A percentile compares a stretch with the other conserved stretches of the same genome.
These are phyloP conservation scores for Spatula versicolor DNA, from an alignment of 2,797 vertebrate species.

Conservation along the genomic window DNA sequence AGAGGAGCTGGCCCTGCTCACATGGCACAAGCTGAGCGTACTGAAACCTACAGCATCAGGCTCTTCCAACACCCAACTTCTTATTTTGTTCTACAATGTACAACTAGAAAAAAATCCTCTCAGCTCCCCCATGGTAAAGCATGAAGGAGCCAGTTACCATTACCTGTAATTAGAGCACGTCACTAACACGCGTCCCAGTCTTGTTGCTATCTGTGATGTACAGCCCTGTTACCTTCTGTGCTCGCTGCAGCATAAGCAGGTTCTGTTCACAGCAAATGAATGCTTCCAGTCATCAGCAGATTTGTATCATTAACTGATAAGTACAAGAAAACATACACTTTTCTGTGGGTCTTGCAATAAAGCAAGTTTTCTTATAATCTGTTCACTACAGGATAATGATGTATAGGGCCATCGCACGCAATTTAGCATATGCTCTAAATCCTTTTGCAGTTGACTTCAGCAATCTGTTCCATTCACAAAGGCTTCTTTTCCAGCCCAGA, in stretches of 20 bases:
- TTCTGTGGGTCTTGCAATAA: not conserved
- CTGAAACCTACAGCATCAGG: not conserved
- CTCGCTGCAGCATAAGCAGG: not conserved
- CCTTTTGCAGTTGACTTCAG: not conserved
- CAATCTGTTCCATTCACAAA: not conserved
- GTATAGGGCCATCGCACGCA: not conserved
- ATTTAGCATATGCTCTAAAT: not conserved
- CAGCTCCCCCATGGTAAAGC: not conserved
- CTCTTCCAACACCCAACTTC: not conserved
- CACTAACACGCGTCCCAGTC: not conserved
- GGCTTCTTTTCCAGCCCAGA: not conserved
- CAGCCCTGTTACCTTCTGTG: not conserved
- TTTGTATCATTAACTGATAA: not conserved
- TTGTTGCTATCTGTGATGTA: not conserved
- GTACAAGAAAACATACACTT: not conserved
- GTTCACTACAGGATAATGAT: not conserved
- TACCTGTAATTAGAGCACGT: not conserved
- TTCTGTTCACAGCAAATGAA: not conserved
- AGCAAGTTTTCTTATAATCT: not conserved
- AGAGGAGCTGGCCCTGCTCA: not conserved
- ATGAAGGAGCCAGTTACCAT: fast-evolving
- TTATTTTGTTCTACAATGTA: not conserved
- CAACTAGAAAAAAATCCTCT: not conserved
- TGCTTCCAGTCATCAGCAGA: not conserved
- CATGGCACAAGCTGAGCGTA: not conserved